A percentile compares a stretch with the other conserved stretches of the same genome.
Conservation (phyloP, 2,113 vertebrate species). For the Burhinus bistriatus region DNA sequence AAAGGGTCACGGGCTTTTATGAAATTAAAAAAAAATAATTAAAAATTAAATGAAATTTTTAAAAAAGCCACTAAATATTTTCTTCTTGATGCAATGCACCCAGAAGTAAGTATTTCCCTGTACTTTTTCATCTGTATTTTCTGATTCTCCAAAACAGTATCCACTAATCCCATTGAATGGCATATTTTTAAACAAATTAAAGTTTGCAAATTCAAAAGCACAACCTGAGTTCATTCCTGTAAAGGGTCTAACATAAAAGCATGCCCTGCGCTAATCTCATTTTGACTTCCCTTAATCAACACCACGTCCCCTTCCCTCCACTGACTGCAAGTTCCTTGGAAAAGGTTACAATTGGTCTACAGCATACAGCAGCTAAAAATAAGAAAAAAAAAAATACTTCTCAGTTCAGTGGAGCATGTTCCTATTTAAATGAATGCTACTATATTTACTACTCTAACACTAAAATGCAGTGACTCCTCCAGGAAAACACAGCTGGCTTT, state of each 20-base stretch:
- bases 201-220: not conserved
- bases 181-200: not conserved
- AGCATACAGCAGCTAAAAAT: not conserved
- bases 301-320: not conserved
- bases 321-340: not conserved
- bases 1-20: not conserved
- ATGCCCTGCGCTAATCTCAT: not conserved
- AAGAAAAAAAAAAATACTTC: not conserved
- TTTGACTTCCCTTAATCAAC: not conserved
- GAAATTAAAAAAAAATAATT: not conserved
- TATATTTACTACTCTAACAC: not conserved
- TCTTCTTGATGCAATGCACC: not conserved
- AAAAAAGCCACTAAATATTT: not conserved
- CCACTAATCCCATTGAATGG: not conserved
- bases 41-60: too few relatives aligned
- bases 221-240: not conserved
- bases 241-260: not conserved
- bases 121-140: not conserved
- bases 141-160: not conserved
- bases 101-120: not conserved
- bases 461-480: not conserved
- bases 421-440: not conserved
- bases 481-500: not conserved
- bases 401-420: not conserved
- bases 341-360: not conserved